Conservation (phyloP, 2,888 invertebrate genomes). For the Scaptodrosophila latifasciaeformis region DNA sequence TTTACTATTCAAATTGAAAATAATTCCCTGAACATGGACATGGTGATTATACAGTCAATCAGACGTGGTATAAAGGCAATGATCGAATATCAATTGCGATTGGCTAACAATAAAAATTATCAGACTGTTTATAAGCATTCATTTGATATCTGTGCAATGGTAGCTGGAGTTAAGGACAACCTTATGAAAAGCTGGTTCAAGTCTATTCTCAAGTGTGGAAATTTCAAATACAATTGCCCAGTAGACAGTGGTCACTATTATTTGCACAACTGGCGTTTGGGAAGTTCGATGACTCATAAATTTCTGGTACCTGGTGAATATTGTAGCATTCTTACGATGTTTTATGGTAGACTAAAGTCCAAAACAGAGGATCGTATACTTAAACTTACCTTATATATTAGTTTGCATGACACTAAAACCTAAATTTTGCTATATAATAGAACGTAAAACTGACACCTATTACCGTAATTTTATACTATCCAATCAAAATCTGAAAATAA, state of each 20-base stretch:
- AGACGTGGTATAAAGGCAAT: slow-evolving; percentile 33
- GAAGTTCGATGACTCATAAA: slow-evolving; percentile 29
- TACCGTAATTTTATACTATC: neutral
- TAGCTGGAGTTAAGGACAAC: slow-evolving; percentile 37
- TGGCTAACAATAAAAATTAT: slow-evolving; percentile 45
- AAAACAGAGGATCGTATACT: slow-evolving; percentile 15
- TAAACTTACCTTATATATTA: too few species aligned
- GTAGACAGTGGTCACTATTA: slow-evolving; percentile 46
- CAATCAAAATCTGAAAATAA: too few species aligned
- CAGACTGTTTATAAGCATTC: slow-evolving; percentile 42
- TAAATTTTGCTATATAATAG: too few species aligned
- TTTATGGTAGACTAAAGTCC: slow-evolving; percentile 26
- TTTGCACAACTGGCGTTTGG: slow-evolving; percentile 44
- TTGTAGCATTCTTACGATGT: slow-evolving; percentile 1
- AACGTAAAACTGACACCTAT: too few species aligned
- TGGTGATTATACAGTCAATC: slow-evolving; percentile 31
- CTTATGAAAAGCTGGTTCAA: slow-evolving; percentile 49
- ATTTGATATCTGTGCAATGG: slow-evolving; percentile 37
- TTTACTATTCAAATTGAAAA: slow-evolving; percentile 24
- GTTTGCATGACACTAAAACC: too few species aligned
- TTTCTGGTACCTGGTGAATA: slow-evolving; percentile 38
- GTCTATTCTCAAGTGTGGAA: slow-evolving; percentile 39
- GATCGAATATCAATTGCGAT: slow-evolving; percentile 41
- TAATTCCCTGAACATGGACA: slow-evolving; percentile 35
- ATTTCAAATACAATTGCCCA: slow-evolving; percentile 56